Base-by-base conservation (phyloP, 2,113 vertebrate genomes). In the Oryzias woworae region DNA sequence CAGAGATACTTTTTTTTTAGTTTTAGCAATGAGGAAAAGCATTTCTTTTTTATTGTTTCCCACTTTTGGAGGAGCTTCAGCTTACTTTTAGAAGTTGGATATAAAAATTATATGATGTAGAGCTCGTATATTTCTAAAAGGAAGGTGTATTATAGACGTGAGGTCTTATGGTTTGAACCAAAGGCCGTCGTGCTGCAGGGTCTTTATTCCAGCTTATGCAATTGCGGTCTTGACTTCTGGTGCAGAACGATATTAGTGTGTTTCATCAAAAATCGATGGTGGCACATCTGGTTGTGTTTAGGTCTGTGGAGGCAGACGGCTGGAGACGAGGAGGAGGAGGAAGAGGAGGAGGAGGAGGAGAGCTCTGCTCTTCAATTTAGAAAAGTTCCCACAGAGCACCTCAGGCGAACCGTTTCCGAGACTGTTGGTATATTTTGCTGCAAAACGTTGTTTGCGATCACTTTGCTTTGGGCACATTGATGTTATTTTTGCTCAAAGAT, bases 251-350 rank as follows among this genome's bases (percentile, higher is more conserved):
- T 86, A 83, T 84, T 83, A 73, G 73, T 64, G 58, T 59, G 70
- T 68, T 77, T 78, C 73, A 61, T 86, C 77, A 77, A 59, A 80
- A 86, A 75, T 86, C 66, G 50, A 87, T 73, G 78, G 77, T 78
- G 82, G 82, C 78, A 89, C 89, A 90, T 91, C 90, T 91, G 90
- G 82, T 88, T 85, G 75, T 55, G 78, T 72, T 90, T 91, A 88
- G 81, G 83, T 86, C 77, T 90, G 83, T 80, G 84, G 85, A 50
- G 45, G 81, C 88, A 88, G 85, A 87, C 80, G 81, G 53, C 66
- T 82, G 83, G 87, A 89, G 84, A 91, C 88, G 43, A 69, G 60
- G 69, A 81, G 75, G 75, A 80, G 76, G 46, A 69, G 75, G 75
- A 80, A 75, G 46, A 69, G 69, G 69, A 83, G 75, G 75, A 80